Evolutionary conservation across 2,113 vertebrate species (phyloP).

Genomic region (Orientallactaga bullata): DNA sequence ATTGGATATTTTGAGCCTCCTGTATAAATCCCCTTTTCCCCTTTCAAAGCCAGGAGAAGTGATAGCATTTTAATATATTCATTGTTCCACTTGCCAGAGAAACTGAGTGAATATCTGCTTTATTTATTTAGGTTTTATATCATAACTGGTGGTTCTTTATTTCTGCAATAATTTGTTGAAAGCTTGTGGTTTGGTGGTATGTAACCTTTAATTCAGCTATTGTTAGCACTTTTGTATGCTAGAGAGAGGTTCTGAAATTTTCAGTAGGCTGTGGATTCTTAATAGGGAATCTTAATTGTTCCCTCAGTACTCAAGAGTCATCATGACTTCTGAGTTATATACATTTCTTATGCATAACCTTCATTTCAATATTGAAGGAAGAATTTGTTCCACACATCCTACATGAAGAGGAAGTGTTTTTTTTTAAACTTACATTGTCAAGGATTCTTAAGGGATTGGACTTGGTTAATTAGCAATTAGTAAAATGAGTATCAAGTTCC

Average conservation of each 20-base stretch:
- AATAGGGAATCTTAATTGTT: conserved; percentile 85
- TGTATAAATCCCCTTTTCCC: neutral
- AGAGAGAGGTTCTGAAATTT: conserved; percentile 87
- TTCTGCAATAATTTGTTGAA: conserved; percentile 90
- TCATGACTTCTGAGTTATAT: conserved; percentile 80
- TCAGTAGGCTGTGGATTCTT: conserved; percentile 73
- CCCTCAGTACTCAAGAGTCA: conserved; percentile 79
- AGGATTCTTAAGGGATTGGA: conserved; percentile 76
- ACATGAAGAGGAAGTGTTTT: conserved; percentile 52
- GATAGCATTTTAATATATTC: conserved; percentile 11
- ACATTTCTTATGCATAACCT: conserved; percentile 75
- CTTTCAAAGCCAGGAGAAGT: neutral
- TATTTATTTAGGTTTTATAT: conserved; percentile 79
- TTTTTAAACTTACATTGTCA: conserved; percentile 70
- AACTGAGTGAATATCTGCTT: conserved; percentile 57
- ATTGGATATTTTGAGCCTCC: conserved; percentile 65
- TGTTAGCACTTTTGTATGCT: conserved; percentile 94
- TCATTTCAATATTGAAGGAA: conserved; percentile 77
- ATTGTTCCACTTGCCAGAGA: conserved; percentile 33
- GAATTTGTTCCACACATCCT: conserved; percentile 53
- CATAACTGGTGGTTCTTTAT: conserved; percentile 81
- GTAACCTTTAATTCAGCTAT: conserved; percentile 96
- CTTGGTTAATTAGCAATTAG: conserved; percentile 82
- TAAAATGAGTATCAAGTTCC: conserved; percentile 77
- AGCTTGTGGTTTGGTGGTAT: conserved; percentile 89